Evolutionary conservation across 1,140 invertebrate genomes (phyloP), one percentile per base, ranked within the genome.

Genomic region (Drosophila equinoxialis): DNA sequence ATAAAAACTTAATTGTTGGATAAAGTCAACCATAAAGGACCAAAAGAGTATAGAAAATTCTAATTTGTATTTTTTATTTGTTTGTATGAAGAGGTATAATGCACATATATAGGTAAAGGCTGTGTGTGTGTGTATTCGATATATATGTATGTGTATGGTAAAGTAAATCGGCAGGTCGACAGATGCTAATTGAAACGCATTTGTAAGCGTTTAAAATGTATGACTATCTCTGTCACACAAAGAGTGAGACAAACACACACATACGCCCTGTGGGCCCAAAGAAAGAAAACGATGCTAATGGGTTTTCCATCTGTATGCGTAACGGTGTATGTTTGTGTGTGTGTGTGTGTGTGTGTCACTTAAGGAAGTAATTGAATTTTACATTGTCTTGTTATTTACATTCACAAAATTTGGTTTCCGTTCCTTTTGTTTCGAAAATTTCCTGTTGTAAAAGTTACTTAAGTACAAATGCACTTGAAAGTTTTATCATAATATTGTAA

Each of bases 151-250:
- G 33, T 23, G 69, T 59, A 5, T 30, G 13, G 26, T 17, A 11
- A 54, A 48, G 26, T 26, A 60, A 69, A 73, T 55, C 75, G 64
- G 20, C 33, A 23, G 68, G 54, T 69, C 74, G 74, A 70, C 54
- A 87, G 84, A 87, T 82, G 84, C 80, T 87, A 87, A 87, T 89
- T 80, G 77, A 83, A 83, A 74, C 57, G 80, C 76, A 76, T 79
- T 85, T 85, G 68, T 69, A 82, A 82, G 66, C 63, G 65, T 64
- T 68, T 62, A 62, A 42, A 39, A 74, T 75, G 68, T 61, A 37
- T 59, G 60, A 71, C 59, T 59, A 68, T 66, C 76, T 60, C 17
- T 13, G n/a, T 30, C 33, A 20, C 37, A 68, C 58, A 61, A 20
- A 33, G 33, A 37, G 4, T 39, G 10, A 39, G 10, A 39, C 37